phyloP scores from a whole-genome alignment of 2,797 vertebrate genomes.

The Amblyraja radiata region DNA sequence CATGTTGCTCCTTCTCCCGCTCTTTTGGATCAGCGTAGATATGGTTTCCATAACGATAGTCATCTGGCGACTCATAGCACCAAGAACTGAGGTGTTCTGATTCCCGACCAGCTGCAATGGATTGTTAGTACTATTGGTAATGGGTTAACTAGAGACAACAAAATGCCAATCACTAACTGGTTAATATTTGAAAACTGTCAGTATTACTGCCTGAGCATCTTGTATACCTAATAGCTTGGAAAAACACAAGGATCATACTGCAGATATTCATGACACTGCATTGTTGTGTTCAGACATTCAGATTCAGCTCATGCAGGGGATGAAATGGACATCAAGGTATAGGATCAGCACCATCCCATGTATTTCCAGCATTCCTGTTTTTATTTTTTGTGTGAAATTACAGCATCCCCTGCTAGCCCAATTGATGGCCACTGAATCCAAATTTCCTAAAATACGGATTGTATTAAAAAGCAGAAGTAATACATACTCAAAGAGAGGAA shows the following conservation, averaged over 20 bases:
- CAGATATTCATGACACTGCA: not conserved
- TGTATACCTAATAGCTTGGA: not conserved
- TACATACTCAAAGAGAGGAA: not conserved
- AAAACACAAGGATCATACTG: too few species aligned
- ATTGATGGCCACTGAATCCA: not conserved
- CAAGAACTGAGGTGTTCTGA: conserved; percentile 70
- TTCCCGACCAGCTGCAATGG: conserved; percentile 64
- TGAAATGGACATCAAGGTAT: not conserved
- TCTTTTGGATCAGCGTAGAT: conserved; percentile 75
- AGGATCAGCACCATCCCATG: not conserved
- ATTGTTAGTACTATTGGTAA: not conserved
- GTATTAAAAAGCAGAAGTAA: not conserved
- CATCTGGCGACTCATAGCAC: conserved; percentile 84
- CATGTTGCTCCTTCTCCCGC: conserved; percentile 85
- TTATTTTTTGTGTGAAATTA: not conserved
- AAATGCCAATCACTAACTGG: not conserved
- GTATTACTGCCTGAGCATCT: not conserved
- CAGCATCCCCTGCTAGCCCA: not conserved
- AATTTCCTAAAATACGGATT: not conserved
- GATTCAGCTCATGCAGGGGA: not conserved
- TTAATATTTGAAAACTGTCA: not conserved
- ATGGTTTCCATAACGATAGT: conserved; percentile 74
- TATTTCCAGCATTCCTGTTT: too few species aligned
- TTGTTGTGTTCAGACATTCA: not conserved
- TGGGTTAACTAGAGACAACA: not conserved